A percentile compares a stretch with the other conserved stretches of the same genome.
Evolutionary conservation across 1,140 invertebrate genomes (phyloP).

Genomic region (Alviniconcha marisindica): DNA sequence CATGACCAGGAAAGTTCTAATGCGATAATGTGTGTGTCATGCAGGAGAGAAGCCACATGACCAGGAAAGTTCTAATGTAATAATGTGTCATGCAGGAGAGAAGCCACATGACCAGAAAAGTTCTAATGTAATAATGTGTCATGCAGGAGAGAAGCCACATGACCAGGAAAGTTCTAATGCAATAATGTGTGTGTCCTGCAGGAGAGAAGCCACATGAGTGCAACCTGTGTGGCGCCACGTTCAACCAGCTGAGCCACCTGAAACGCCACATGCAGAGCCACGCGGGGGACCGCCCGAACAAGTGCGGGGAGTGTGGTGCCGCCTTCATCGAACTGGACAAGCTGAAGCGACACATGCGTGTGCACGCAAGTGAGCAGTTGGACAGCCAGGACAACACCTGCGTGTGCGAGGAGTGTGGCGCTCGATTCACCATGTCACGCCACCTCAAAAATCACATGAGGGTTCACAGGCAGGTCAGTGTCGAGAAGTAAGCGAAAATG

Average conservation of each 20-base stretch:
- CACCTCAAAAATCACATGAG: slow-evolving; percentile 36
- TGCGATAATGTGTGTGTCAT: no score
- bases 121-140: no score
- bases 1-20: no score
- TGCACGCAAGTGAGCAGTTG: slow-evolving; percentile 52
- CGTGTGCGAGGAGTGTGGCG: slow-evolving; percentile 35
- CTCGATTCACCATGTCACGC: background rate
- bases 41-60: no score
- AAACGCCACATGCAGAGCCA: slow-evolving; percentile 66
- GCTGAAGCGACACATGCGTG: slow-evolving; percentile 65
- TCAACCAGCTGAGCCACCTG: slow-evolving; percentile 89
- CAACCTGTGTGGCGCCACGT: slow-evolving; percentile 86
- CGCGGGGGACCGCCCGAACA: slow-evolving; percentile 56
- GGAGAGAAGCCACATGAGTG: slow-evolving; percentile 83
- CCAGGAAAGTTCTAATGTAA: no score
- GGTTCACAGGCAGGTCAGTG: slow-evolving; percentile 18
- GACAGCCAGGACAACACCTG: background rate
- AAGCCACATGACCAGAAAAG: no score
- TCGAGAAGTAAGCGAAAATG: no score
- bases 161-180: no score
- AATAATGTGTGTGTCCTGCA: background rate
- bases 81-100: no score
- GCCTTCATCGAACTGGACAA: slow-evolving; percentile 65
- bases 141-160: no score
- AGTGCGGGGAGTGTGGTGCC: slow-evolving; percentile 68